phyloP scores from a whole-genome alignment of 2,888 invertebrate genomes.

The Drosophila nr. perissopoda region DNA sequence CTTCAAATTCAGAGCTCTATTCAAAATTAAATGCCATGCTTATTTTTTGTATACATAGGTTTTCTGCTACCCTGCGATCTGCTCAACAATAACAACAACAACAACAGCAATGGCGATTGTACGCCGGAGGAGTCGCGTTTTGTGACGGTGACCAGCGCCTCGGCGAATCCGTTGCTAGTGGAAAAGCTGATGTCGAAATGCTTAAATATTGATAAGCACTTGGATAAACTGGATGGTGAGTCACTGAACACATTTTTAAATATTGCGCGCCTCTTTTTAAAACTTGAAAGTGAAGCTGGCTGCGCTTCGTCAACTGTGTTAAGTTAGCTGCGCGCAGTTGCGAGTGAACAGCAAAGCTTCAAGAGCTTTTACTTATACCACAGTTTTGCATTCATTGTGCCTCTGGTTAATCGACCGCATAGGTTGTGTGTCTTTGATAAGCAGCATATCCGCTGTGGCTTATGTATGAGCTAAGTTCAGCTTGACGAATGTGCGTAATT shows the following conservation, averaged over 20 bases:
- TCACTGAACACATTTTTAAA: slow-evolving; percentile 20
- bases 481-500: background rate
- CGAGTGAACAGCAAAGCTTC: background rate
- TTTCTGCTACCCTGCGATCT: slow-evolving; percentile 64
- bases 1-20: no score
- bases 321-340: slow-evolving; percentile 31
- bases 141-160: slow-evolving; percentile 85
- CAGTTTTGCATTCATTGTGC: slow-evolving; percentile 20
- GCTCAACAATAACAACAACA: slow-evolving; percentile 52
- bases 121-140: slow-evolving; percentile 68
- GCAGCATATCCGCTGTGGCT: background rate
- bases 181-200: slow-evolving; percentile 90
- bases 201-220: slow-evolving; percentile 67
- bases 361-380: background rate
- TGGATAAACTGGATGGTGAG: slow-evolving; percentile 81
- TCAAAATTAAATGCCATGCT: background rate
- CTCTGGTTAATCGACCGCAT: no score
- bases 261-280: slow-evolving; percentile 5
- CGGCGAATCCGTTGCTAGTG: slow-evolving; percentile 94
- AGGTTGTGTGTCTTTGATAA: slow-evolving; percentile 27
- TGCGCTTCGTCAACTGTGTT: background rate
- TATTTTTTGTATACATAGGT: slow-evolving; percentile 19
- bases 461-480: background rate
- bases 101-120: slow-evolving; percentile 56
- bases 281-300: slow-evolving; percentile 1